Conservation (phyloP, 2,113 vertebrate species). For the Speoplatyrhinus poulsoni region DNA sequence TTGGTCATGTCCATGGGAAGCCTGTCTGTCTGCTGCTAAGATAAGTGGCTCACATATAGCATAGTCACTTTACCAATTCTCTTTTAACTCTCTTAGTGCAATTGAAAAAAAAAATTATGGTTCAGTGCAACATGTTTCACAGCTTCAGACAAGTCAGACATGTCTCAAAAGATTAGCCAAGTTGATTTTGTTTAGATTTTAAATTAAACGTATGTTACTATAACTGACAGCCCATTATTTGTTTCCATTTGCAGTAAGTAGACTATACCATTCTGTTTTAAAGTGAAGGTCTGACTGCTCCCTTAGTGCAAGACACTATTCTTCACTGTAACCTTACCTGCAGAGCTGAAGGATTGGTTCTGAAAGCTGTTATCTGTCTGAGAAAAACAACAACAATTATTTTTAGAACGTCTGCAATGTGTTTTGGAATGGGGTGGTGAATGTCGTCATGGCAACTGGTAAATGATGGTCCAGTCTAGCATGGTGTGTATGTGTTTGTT, state of each 20-base stretch:
- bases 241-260: not conserved
- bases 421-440: constrained; percentile 69
- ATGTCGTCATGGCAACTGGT: constrained; percentile 77
- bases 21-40: constrained; percentile 53
- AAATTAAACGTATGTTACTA: not conserved
- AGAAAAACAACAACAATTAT: constrained; percentile 67
- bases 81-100: constrained; percentile 35
- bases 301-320: not conserved
- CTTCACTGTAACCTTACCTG: constrained; percentile 22
- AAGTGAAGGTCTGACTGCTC: not conserved
- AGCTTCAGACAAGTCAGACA: constrained; percentile 12
- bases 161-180: not conserved
- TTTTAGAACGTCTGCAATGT: constrained; percentile 79
- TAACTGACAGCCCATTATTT: not conserved
- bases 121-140: constrained; percentile 16
- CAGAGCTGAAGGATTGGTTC: constrained; percentile 18
- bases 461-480: constrained; percentile 49
- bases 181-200: not conserved
- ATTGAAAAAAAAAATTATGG: constrained; percentile 11
- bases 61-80: constrained; percentile 50
- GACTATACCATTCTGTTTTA: too few species aligned
- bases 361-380: constrained; percentile 51
- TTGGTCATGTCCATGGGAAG: constrained; percentile 56
- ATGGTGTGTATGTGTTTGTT: constrained; percentile 39
- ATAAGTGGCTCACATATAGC: constrained; percentile 57